A percentile compares a stretch with the other conserved stretches of the same genome.
Evolutionary conservation across 23 tunicate species (phyloP).

Genomic region (Botrylloides violaceus): DNA sequence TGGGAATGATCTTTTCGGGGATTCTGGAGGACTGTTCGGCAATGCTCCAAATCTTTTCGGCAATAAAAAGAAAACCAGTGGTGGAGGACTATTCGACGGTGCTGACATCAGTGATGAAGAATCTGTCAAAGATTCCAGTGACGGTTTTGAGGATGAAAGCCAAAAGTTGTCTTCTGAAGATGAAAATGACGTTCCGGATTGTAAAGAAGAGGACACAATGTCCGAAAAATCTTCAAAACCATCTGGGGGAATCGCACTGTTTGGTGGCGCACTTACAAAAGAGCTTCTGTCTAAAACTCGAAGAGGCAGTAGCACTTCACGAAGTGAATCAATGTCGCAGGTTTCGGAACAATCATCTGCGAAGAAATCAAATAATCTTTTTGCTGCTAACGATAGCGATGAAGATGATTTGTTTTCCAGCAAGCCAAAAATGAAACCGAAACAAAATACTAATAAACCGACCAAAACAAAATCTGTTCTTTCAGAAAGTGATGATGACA

Average conservation of each 20-base stretch:
- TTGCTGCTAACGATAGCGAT: slow-evolving; percentile 4
- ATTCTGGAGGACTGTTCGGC: slow-evolving; percentile 59
- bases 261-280: slow-evolving; percentile 80
- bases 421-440: neutral
- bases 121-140: slow-evolving; percentile 20
- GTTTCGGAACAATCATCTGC: neutral
- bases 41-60: slow-evolving; percentile 57
- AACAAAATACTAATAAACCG: neutral
- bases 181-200: slow-evolving; percentile 13
- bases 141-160: slow-evolving; percentile 6
- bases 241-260: slow-evolving; percentile 61
- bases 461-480: neutral
- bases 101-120: slow-evolving; percentile 43
- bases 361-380: slow-evolving; percentile 2
- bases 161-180: slow-evolving; percentile 21
- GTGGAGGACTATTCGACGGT: slow-evolving; percentile 69
- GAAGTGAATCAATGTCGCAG: neutral
- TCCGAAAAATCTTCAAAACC: slow-evolving; percentile 47
- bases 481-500: slow-evolving; percentile 1
- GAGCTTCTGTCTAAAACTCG: slow-evolving; percentile 33
- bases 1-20: slow-evolving; percentile 59
- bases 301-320: slow-evolving; percentile 3
- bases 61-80: slow-evolving; percentile 1
- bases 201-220: neutral
- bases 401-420: slow-evolving; percentile 16